Evolutionary conservation across 1,140 invertebrate species (phyloP).

Genomic region (Anastrepha obliqua): DNA sequence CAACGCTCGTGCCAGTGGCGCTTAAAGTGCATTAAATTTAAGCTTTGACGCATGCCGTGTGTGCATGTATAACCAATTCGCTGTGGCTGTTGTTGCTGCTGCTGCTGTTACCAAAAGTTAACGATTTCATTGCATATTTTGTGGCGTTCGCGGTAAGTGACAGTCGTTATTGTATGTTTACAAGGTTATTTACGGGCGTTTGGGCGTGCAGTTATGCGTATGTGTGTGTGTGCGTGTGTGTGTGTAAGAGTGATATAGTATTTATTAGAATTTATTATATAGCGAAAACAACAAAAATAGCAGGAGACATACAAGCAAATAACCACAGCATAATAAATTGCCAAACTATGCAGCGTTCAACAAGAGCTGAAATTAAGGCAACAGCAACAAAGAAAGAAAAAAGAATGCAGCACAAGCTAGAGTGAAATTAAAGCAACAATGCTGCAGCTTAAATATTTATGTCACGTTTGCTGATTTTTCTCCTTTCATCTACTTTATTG

Average conservation of each 20-base stretch:
- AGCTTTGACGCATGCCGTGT: not conserved
- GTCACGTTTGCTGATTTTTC: not conserved
- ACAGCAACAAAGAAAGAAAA: not conserved
- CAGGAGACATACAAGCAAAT: not conserved
- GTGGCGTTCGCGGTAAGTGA: constrained; percentile 20
- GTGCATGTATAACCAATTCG: not conserved
- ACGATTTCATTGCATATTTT: constrained; percentile 41
- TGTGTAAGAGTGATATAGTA: not conserved
- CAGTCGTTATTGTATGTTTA: constrained; percentile 10
- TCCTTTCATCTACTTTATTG: not conserved
- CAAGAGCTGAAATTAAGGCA: not conserved
- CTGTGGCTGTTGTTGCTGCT: not conserved
- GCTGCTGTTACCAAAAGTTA: not conserved
- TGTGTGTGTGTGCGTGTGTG: not conserved
- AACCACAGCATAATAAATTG: constrained; percentile 49
- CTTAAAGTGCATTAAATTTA: not conserved
- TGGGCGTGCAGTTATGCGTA: not conserved
- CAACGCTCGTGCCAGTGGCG: not conserved
- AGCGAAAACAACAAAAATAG: not conserved
- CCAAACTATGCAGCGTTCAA: not conserved
- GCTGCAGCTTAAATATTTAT: constrained; percentile 32
- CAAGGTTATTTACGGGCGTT: constrained; percentile 8
- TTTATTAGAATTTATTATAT: constrained; percentile 3
- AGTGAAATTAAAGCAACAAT: constrained; percentile 6
- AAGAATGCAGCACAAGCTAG: not conserved